Evolutionary conservation across 2,797 vertebrate species (phyloP), one percentile per base, ranked within the genome.

Genomic region (Tarsius wallacei): DNA sequence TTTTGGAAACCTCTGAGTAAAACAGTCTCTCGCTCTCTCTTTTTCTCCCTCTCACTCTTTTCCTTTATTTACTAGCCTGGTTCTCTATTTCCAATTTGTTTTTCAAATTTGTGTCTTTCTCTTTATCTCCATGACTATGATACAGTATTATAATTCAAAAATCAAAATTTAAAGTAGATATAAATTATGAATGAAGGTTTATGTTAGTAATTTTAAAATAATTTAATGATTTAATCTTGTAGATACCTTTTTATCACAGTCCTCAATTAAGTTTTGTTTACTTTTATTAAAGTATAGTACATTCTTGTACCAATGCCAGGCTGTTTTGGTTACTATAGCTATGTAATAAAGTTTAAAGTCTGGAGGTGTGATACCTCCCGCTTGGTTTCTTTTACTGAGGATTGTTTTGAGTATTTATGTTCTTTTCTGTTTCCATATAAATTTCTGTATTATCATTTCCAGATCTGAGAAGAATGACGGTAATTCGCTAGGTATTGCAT

Each of bases 111-210:
- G 89, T 86, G 31, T 93, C 10, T 70, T 28, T 22, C 2, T 63
- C 11, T 80, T 31, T 63, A 51, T 42, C 55, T 90, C 21, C 21
- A 63, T 55, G 9, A 16, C 28, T 63, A n/a, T 73, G 51, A 6
- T 42, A 42, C 42, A 42, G 14, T 26, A 68, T 5, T 94, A 22
- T 13, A 2, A 74, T 91, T 78, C 86, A 63, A 88, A 77, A 84
- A 66, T 78, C 57, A 31, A 78, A 87, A 84, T 31, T 81, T 91
- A 49, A 85, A 68, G 14, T 66, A 31, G 15, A 74, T 73, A 5
- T 74, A 80, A 59, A 85, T 88, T 74, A 68, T 89, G 21, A 84
- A 74, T 86, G 4, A 63, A 88, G 2, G 59, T 96, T 61, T 33
- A n/a, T 33, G 12, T 63, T 87, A 77, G 26, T 77, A 83, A 63